These are phyloP conservation scores for Styela clava DNA, from an alignment of 23 tunicate species.

Conservation along the genomic window DNA sequence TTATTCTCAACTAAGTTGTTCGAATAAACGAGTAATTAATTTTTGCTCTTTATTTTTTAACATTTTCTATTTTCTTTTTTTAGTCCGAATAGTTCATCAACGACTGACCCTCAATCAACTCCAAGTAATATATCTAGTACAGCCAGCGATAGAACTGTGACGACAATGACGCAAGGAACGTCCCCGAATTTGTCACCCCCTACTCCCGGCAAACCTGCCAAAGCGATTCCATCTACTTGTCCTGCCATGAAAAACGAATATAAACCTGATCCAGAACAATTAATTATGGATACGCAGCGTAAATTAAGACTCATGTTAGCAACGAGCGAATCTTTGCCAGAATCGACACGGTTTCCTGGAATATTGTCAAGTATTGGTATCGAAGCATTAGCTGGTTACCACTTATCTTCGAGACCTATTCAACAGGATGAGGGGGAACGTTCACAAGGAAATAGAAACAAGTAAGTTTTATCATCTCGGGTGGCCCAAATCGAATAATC, in stretches of 20 bases:
- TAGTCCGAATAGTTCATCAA: constrained; percentile 41
- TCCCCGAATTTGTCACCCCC: constrained; percentile 16
- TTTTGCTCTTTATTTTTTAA: neutral
- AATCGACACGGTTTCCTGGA: constrained; percentile 9
- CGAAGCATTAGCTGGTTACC: constrained; percentile 1
- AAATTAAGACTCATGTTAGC: constrained; percentile 67
- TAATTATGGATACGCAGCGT: constrained; percentile 42
- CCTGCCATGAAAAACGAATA: neutral
- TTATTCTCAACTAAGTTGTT: too few species aligned
- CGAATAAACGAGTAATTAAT: too few species aligned
- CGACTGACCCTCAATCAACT: constrained; percentile 48
- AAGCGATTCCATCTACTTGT: neutral
- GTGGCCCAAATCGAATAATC: too few species aligned
- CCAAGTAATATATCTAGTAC: constrained; percentile 45
- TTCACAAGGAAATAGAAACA: neutral
- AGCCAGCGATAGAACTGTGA: constrained; percentile 48
- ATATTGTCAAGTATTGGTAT: neutral
- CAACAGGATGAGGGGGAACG: neutral
- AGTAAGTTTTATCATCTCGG: too few species aligned
- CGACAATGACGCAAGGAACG: constrained; percentile 38
- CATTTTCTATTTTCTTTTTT: neutral
- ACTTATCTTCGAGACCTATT: neutral
- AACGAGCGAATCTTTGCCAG: constrained; percentile 48
- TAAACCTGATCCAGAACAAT: neutral
- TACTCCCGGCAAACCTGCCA: neutral